Percentiles rank a stretch among this genome's conserved stretches.
Evolutionary conservation across 2,113 vertebrate species (phyloP).

Genomic region (Turnix velox): DNA sequence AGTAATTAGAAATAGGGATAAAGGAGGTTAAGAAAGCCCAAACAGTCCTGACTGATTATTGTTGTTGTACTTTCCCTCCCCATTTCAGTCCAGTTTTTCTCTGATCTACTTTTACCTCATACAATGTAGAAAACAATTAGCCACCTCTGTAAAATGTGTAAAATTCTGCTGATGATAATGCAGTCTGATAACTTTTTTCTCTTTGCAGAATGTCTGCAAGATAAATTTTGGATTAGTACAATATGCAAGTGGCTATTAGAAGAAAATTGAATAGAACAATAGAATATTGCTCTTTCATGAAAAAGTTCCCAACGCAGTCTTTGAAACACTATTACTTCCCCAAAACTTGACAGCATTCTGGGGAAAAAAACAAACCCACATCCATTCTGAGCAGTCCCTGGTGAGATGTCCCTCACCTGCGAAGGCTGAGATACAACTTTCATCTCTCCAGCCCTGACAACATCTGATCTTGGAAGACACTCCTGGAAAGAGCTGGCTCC

Average conservation of each 20-base stretch:
- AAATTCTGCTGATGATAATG: neutral
- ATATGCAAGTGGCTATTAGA: neutral
- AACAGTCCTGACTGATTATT: neutral
- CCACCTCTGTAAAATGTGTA: neutral
- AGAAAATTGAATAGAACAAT: neutral
- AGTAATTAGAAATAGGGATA: neutral
- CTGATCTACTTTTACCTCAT: neutral
- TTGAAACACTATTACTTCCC: neutral
- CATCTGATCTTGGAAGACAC: neutral
- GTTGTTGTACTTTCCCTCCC: neutral
- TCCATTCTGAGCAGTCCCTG: neutral
- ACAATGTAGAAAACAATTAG: neutral
- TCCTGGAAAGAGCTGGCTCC: neutral
- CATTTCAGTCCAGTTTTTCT: neutral
- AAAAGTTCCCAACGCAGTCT: neutral
- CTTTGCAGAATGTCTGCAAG: neutral
- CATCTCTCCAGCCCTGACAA: neutral
- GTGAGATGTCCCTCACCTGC: neutral
- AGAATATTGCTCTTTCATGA: neutral
- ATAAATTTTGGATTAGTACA: fast-evolving
- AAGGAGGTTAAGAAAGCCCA: neutral
- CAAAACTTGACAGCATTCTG: neutral
- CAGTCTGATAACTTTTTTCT: neutral
- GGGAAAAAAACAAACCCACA: neutral
- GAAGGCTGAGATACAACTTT: neutral